Evolutionary conservation across 1,140 invertebrate species (phyloP).

Genomic region (Diuraphis noxia): DNA sequence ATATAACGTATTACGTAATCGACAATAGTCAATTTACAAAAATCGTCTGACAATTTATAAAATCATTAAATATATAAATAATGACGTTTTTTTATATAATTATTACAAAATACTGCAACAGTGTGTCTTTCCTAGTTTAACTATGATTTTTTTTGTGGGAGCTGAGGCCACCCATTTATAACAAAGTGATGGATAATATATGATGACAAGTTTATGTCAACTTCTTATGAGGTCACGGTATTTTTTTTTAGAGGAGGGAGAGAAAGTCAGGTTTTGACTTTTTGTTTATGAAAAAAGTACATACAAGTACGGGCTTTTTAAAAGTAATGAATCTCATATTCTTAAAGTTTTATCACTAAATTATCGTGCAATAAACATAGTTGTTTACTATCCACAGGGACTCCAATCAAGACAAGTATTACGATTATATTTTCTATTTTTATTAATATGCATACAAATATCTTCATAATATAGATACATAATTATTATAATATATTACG

Average conservation of each 20-base stretch:
- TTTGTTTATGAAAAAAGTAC: not conserved
- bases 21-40: not conserved
- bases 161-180: not conserved
- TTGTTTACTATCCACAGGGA: no score
- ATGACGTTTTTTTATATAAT: not conserved
- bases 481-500: no score
- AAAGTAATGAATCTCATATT: not conserved
- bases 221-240: no score
- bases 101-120: not conserved
- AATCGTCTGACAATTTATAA: not conserved
- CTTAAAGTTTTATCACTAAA: not conserved
- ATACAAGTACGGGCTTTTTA: not conserved
- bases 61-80: not conserved
- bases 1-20: not conserved
- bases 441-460: not conserved
- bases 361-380: not conserved
- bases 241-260: not conserved
- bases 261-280: not conserved
- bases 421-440: not conserved
- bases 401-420: not conserved
- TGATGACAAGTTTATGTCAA: no score
- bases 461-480: no score
- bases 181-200: not conserved
- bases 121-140: not conserved
- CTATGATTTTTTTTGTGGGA: rapidly evolving